Conservation (phyloP, 2,888 invertebrate species). For the Pachycephus smyrnensis region DNA sequence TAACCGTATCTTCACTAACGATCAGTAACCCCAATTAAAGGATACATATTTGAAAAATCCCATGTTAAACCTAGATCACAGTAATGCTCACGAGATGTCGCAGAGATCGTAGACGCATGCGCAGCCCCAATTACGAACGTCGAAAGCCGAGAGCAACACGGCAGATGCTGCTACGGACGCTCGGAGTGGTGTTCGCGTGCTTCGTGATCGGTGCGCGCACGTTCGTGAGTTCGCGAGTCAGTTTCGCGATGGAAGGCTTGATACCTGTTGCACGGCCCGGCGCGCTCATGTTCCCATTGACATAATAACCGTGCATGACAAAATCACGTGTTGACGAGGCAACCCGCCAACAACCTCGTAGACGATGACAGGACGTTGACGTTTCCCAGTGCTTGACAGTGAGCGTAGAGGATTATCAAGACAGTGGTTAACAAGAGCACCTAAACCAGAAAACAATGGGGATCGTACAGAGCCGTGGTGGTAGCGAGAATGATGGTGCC, state of each 20-base stretch:
- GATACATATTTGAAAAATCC: background rate
- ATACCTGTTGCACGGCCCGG: constrained; percentile 54
- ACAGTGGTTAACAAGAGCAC: background rate
- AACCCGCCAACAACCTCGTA: background rate
- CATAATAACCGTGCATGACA: background rate
- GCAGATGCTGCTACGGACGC: background rate
- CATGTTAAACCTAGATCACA: background rate
- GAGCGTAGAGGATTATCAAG: background rate
- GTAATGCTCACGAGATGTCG: background rate
- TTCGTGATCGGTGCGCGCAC: constrained; percentile 3
- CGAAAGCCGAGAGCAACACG: background rate
- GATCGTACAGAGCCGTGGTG: constrained; percentile 55
- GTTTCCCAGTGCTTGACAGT: constrained; percentile 27
- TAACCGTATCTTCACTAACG: too few relatives aligned
- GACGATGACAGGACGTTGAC: constrained; percentile 17
- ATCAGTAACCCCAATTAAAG: background rate
- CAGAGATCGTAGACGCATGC: background rate
- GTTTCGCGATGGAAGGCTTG: constrained; percentile 46
- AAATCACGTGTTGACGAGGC: background rate
- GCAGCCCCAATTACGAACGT: background rate
- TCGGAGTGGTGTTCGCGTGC: constrained; percentile 1
- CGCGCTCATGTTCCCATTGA: constrained; percentile 7
- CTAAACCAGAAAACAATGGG: constrained; percentile 46
- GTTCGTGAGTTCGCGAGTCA: constrained; percentile 1
- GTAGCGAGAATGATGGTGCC: constrained; percentile 36